These are phyloP conservation scores for Procambarus clarkii DNA, from an alignment of 1,140 invertebrate genomes.

Conservation along the genomic window DNA sequence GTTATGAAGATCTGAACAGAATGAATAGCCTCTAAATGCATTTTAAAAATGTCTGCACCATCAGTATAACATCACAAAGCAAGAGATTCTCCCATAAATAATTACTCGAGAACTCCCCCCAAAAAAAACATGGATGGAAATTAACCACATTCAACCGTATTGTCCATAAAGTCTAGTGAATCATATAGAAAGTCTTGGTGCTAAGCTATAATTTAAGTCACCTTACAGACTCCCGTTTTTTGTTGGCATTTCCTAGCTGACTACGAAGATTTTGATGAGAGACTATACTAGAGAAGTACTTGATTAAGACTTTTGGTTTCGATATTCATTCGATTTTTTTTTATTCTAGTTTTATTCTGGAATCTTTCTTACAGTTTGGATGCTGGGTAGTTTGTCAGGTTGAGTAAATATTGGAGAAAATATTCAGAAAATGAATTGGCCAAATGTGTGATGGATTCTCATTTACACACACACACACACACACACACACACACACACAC, in stretches of 20 bases:
- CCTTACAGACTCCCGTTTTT: background rate
- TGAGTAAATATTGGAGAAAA: too few species aligned
- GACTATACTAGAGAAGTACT: background rate
- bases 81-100: background rate
- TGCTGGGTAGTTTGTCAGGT: too few species aligned
- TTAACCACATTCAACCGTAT: background rate
- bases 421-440: too few species aligned
- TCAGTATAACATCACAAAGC: background rate
- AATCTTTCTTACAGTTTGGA: too few species aligned
- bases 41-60: background rate
- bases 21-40: background rate
- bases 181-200: background rate
- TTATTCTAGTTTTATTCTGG: too few species aligned
- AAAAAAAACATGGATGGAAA: background rate
- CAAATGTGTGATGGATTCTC: background rate
- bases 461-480: conserved; percentile 4
- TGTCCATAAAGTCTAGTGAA: background rate
- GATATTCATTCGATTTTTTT: background rate
- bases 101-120: too few species aligned
- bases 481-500: conserved; percentile 13
- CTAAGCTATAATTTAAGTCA: background rate
- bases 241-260: background rate
- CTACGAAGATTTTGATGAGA: background rate
- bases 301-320: background rate
- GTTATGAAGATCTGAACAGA: background rate